These are phyloP conservation scores for Julus scandinavius DNA, from an alignment of 2,888 invertebrate genomes.

Conservation along the genomic window DNA sequence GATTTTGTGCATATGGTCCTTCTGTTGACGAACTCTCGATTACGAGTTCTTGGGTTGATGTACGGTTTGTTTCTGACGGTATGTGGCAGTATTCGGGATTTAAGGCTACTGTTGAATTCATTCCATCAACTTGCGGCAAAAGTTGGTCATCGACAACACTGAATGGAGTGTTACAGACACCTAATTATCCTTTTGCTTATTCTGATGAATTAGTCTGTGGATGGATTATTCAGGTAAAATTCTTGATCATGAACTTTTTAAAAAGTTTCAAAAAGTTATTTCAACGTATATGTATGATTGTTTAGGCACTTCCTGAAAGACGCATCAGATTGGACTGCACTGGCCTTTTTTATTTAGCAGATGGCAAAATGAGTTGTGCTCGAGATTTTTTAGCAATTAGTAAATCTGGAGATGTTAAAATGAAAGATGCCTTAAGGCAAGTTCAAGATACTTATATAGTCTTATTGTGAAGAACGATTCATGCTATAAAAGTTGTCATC, in stretches of 20 bases:
- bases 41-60: slow-evolving; percentile 45
- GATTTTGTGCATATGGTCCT: slow-evolving; percentile 51
- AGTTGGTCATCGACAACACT: neutral
- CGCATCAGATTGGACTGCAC: slow-evolving; percentile 47
- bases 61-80: slow-evolving; percentile 45
- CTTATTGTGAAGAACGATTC: neutral
- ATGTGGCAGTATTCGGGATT: slow-evolving; percentile 48
- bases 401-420: slow-evolving; percentile 33
- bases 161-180: slow-evolving; percentile 34
- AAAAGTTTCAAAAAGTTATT: too few species aligned
- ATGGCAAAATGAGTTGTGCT: neutral
- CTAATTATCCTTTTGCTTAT: slow-evolving; percentile 53
- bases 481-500: neutral
- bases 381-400: slow-evolving; percentile 51
- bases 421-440: slow-evolving; percentile 28
- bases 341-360: slow-evolving; percentile 47
- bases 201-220: slow-evolving; percentile 34
- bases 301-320: neutral
- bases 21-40: neutral
- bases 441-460: slow-evolving; percentile 16
- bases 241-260: neutral
- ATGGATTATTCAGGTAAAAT: slow-evolving; percentile 50
- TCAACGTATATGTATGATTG: neutral
- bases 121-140: slow-evolving; percentile 49
- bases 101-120: slow-evolving; percentile 43